phyloP scores from a whole-genome alignment of 2,113 vertebrate genomes.

The Gavia stellata region DNA sequence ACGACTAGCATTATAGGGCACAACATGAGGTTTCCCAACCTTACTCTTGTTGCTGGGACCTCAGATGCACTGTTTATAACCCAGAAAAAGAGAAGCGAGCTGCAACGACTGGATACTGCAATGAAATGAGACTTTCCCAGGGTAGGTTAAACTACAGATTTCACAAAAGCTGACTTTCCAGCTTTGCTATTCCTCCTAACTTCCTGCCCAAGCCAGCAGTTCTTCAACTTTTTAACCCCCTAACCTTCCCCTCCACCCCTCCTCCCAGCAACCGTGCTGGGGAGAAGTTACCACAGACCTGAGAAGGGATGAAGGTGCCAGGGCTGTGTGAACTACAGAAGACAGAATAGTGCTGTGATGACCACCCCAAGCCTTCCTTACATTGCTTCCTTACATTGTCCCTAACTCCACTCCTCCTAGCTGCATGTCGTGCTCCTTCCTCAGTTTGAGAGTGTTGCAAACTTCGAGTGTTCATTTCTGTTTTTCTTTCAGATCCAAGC shows the following conservation, averaged over 20 bases:
- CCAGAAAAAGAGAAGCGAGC: neutral
- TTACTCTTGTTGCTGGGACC: neutral
- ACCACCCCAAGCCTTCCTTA: neutral
- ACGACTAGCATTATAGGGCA: neutral
- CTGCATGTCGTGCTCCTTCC: neutral
- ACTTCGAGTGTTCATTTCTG: neutral
- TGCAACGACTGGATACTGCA: neutral
- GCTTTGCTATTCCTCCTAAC: neutral
- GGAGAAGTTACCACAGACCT: neutral
- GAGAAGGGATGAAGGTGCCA: neutral
- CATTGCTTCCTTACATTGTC: neutral
- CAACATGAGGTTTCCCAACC: neutral
- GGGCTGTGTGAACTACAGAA: neutral
- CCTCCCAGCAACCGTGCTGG: neutral
- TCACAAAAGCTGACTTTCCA: neutral
- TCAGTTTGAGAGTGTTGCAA: neutral
- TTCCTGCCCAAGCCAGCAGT: neutral
- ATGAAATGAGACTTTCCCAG: neutral
- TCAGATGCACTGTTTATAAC: neutral
- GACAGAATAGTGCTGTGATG: neutral
- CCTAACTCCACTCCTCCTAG: neutral
- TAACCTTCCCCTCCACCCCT: neutral
- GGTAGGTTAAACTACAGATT: neutral
- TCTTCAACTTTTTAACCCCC: neutral
- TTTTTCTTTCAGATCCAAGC: neutral